These are phyloP conservation scores for Diorhabda elongata DNA, from an alignment of 1,140 invertebrate species.

Conservation along the genomic window DNA sequence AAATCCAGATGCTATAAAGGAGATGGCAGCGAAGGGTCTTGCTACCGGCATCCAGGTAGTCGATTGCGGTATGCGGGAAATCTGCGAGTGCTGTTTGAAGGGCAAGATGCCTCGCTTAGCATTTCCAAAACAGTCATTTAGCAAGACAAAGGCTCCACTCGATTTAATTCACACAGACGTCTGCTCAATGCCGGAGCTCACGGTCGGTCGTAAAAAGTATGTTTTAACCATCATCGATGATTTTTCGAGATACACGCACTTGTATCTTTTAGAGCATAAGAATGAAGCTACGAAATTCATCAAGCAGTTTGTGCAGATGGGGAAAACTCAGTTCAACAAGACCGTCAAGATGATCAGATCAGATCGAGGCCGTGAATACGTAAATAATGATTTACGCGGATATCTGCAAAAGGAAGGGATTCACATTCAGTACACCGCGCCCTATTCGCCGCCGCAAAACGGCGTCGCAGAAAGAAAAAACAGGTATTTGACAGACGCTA, in stretches of 20 bases:
- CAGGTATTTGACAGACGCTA: too few relatives aligned
- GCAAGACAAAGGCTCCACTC: constrained; percentile 20
- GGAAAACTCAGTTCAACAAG: constrained; percentile 35
- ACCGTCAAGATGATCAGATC: constrained; percentile 38
- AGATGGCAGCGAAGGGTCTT: constrained; percentile 21
- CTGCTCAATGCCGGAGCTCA: constrained; percentile 26
- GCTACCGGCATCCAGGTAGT: constrained; percentile 16
- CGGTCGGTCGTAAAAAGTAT: constrained; percentile 37
- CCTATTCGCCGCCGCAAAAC: too few relatives aligned
- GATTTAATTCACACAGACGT: constrained; percentile 28
- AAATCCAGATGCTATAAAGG: constrained; percentile 21
- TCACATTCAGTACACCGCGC: too few relatives aligned
- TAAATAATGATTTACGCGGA: constrained; percentile 27
- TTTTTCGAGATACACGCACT: constrained; percentile 36
- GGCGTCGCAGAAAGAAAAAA: too few relatives aligned
- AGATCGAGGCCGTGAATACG: constrained; percentile 43
- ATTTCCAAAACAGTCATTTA: constrained; percentile 10
- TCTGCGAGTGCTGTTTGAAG: constrained; percentile 26
- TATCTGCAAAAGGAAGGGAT: too few relatives aligned
- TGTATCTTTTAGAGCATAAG: constrained; percentile 42
- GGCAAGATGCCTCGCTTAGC: constrained; percentile 26
- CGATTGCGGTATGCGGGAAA: constrained; percentile 9
- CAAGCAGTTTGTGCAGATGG: constrained; percentile 32
- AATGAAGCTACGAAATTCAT: constrained; percentile 33
- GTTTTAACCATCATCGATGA: constrained; percentile 47